phyloP scores from a whole-genome alignment of 2,113 vertebrate genomes.

The Notothenia coriiceps region DNA sequence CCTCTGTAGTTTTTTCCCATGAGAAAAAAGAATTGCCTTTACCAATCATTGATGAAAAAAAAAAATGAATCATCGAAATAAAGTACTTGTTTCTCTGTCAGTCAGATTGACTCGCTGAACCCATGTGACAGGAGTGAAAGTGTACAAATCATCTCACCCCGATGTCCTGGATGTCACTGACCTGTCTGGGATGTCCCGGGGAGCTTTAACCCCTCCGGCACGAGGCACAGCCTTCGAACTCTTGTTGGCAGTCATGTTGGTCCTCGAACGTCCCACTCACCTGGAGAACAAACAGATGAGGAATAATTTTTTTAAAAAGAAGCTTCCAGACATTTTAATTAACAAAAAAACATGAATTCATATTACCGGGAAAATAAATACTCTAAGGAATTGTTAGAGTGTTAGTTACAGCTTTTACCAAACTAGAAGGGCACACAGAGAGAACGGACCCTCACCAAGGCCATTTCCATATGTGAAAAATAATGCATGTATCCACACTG shows the following conservation, averaged over 20 bases:
- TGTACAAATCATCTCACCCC: not conserved
- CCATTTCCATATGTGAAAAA: too few relatives aligned
- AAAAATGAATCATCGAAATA: conserved; percentile 6
- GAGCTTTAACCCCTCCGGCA: conserved; percentile 91
- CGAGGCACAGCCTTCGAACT: conserved; percentile 89
- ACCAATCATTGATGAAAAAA: not conserved
- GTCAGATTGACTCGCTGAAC: conserved; percentile 1
- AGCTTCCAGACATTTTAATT: not conserved
- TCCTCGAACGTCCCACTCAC: conserved; percentile 85
- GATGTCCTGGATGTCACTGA: conserved; percentile 77
- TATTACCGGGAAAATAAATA: not conserved
- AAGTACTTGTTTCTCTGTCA: conserved; percentile 5
- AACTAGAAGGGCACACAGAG: too few relatives aligned
- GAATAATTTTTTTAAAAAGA: not conserved
- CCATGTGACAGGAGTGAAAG: not conserved
- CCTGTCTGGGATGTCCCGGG: conserved; percentile 91
- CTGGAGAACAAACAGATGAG: conserved; percentile 80
- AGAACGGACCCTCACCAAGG: too few relatives aligned
- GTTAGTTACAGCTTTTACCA: not conserved
- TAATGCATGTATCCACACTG: too few relatives aligned
- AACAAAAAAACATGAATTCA: conserved; percentile 5
- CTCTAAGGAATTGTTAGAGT: not conserved
- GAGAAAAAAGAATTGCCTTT: not conserved
- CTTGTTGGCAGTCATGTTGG: conserved; percentile 99
- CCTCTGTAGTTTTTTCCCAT: conserved; percentile 35